phyloP scores from a whole-genome alignment of 2,888 invertebrate genomes.

The Andrena bicolor region DNA sequence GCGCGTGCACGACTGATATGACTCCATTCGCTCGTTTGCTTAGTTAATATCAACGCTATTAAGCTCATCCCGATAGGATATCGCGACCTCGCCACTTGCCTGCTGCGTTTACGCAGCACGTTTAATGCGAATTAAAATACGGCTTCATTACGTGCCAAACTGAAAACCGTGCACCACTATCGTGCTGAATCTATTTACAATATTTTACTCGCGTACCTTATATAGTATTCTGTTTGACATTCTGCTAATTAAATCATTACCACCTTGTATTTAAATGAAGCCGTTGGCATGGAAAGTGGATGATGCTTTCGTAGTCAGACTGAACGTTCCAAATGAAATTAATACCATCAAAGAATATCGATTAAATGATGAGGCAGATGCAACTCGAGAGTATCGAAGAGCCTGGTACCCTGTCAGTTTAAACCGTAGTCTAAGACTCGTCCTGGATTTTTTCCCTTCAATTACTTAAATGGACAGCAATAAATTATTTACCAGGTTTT shows the following conservation, averaged over 20 bases:
- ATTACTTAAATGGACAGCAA: slow-evolving; percentile 15
- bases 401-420: slow-evolving; percentile 7
- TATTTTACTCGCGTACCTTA: background rate
- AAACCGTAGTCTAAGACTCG: background rate
- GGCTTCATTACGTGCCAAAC: slow-evolving; percentile 3
- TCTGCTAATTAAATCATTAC: background rate
- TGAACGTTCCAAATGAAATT: background rate
- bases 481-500: slow-evolving; percentile 36
- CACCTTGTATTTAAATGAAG: background rate
- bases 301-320: background rate
- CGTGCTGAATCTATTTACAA: background rate
- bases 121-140: slow-evolving; percentile 65
- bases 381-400: background rate
- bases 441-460: background rate
- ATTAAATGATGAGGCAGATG: background rate
- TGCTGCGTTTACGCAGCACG: slow-evolving; percentile 44
- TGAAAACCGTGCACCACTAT: slow-evolving; percentile 47
- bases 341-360: slow-evolving; percentile 6
- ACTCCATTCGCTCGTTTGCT: slow-evolving; percentile 73
- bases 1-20: slow-evolving; percentile 64
- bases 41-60: slow-evolving; percentile 77
- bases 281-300: too few species aligned
- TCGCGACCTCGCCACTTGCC: slow-evolving; percentile 60
- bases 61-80: slow-evolving; percentile 72
- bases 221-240: background rate